Base-by-base conservation (phyloP, 2,888 invertebrate species). In the Bembecia ichneumoniformis region DNA sequence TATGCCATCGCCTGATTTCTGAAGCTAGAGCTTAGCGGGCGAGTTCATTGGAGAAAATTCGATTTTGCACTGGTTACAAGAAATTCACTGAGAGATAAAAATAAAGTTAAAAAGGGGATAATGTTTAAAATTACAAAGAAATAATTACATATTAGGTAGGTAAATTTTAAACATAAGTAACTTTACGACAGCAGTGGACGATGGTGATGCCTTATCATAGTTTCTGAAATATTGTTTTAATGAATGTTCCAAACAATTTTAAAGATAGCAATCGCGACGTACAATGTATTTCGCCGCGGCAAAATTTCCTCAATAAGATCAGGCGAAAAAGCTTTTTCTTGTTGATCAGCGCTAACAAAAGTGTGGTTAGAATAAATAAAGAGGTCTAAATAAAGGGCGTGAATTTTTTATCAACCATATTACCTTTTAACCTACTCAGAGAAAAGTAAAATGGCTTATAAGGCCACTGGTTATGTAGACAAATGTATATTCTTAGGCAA, bases 291-390 rank as follows among this genome's bases (percentile, higher is more conserved):
- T 28, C 9, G 28, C 28, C 7, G 9, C n/a, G 40, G 11, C 40
- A n/a, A 44, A 16, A 15, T 44, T 44, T 44, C 46, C 58, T 51
- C 49, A 58, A 60, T 57, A 54, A 58, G 62, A 64, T 62, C 59
- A 60, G 57, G 53, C 44, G 55, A 54, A 56, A 72, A 60, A 70
- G 72, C 65, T 63, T 70, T 72, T 63, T 63, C 69, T 63, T 70
- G 71, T 70, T 68, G 68, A 71, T 71, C 65, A 68, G 59, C 53
- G 58, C 51, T 56, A 60, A 58, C 59, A 58, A 59, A 66, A 64
- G 59, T 66, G 64, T 54, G 63, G 55, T 56, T 55, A 59, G 66
- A 70, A 69, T 67, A 62, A 63, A 58, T 64, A 66, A 70, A 55
- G 56, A 68, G 63, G 58, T 58, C 53, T 51, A 55, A 59, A 56